A percentile compares a stretch with the other conserved stretches of the same genome.
These are phyloP conservation scores for Metopolophium dirhodum DNA, from an alignment of 1,140 invertebrate genomes.

Conservation along the genomic window DNA sequence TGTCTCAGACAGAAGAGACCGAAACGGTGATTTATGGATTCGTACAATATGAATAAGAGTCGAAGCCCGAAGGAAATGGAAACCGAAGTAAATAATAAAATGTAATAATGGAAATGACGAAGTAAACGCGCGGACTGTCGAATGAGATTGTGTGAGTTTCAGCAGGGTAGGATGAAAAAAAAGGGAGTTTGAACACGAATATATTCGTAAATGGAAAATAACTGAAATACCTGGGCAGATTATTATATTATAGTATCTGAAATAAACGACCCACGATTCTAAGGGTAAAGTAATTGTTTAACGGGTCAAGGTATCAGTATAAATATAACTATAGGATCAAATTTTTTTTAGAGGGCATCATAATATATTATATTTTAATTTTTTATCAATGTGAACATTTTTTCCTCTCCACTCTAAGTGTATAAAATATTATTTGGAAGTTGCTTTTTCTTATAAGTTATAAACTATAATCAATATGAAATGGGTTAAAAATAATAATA, in stretches of 20 bases:
- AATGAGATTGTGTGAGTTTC: neutral
- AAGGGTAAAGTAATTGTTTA: neutral
- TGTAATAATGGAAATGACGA: constrained; percentile 2
- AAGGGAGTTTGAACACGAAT: neutral
- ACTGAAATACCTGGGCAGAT: neutral
- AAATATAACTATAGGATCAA: neutral
- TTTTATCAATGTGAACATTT: neutral
- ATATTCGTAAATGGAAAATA: neutral
- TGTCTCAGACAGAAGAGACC: neutral
- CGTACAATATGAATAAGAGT: constrained; percentile 16
- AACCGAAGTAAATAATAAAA: constrained; percentile 18
- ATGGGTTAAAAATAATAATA: too few species aligned
- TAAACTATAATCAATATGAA: neutral
- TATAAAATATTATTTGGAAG: neutral
- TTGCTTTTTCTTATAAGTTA: neutral
- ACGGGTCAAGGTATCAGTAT: neutral
- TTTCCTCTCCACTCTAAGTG: neutral
- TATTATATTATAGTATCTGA: neutral
- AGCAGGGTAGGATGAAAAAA: neutral
- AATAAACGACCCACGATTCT: neutral
- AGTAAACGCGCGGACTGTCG: neutral
- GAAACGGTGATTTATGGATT: neutral
- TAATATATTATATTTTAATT: neutral
- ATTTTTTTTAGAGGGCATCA: neutral
- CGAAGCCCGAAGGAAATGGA: neutral